Base-by-base conservation (phyloP, 2,113 vertebrate species). In the Alligator sinensis region DNA sequence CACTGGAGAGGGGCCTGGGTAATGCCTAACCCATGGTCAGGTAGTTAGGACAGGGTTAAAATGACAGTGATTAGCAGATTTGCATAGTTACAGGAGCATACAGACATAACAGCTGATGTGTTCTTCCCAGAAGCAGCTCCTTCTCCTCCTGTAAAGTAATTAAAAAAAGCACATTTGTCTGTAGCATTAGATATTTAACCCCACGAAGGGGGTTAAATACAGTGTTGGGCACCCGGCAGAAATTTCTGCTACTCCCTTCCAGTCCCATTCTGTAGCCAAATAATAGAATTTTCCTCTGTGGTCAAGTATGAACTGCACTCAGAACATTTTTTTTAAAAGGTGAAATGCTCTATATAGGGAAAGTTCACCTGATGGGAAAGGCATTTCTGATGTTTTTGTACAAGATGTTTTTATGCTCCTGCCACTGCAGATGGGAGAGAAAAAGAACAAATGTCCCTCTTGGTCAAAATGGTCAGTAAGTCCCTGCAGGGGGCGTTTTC, bases 151-250 rank as follows among this genome's bases (percentile, higher is more conserved):
- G 47, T 47, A 47, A 47, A 47, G 47, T 47, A 9, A 47, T 47
- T 47, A 9, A 9, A 47, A 47, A 47, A 47, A 47, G 9, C 34
- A 34, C 34, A 34, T 34, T 34, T 34, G 34, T 34, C 34, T 34
- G 34, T 34, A 34, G 34, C 34, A 34, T 34, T 34, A 72, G 30
- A 34, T 72, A 30, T 34, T 34, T 30, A 10, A n/a, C 59, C 59
- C 17, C 19, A 18, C 19, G 68, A 72, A 72, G 14, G 18, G 19
- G 12, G 38, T 38, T 15, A 30, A 70, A 18, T 18, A 34, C 66
- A 68, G n/a, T 34, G 66, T 30, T 5, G 10, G 22, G n/a, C 21
- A 59, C 1, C 0, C 0, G 16, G 9, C 4, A 21, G 27, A 54
- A 63, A 17, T 0, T 1, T 24, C 80, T 70, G 21, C 75, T 87